Evolutionary conservation across 2,888 invertebrate genomes (phyloP).

Genomic region (Pyrrhia umbra): DNA sequence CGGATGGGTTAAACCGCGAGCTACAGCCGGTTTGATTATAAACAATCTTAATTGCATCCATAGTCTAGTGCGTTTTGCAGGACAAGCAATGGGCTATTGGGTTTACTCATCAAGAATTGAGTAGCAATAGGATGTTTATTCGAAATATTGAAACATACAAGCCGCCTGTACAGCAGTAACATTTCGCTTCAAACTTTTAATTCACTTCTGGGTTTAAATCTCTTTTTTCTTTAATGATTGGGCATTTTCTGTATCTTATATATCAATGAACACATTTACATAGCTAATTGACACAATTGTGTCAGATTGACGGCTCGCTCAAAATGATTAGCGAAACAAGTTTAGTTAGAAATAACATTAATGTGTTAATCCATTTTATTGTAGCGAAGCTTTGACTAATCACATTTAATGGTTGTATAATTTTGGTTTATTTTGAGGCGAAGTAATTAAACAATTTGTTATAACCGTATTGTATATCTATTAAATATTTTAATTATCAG

Average conservation of each 20-base stretch:
- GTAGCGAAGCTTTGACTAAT: conserved; percentile 35
- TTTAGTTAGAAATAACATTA: conserved; percentile 42
- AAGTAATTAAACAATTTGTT: conserved; percentile 25
- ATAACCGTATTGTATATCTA: background rate
- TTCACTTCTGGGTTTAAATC: background rate
- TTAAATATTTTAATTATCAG: conserved; percentile 2
- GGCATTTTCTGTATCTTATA: conserved; percentile 5
- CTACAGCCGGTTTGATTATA: no score
- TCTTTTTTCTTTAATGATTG: background rate
- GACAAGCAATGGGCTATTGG: no score
- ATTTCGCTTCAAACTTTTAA: background rate
- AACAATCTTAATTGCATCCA: no score
- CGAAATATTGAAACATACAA: no score
- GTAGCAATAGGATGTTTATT: no score
- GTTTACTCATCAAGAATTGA: no score
- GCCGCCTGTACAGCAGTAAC: no score
- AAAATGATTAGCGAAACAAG: conserved; percentile 49
- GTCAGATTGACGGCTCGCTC: conserved; percentile 42
- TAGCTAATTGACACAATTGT: conserved; percentile 59
- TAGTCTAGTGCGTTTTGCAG: no score
- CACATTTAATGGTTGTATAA: conserved; percentile 36
- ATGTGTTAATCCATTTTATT: conserved; percentile 42
- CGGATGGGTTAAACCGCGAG: no score
- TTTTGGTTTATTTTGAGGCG: conserved; percentile 20
- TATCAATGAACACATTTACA: conserved; percentile 48